Conservation (phyloP, 2,113 vertebrate genomes). For the Dromas ardeola region DNA sequence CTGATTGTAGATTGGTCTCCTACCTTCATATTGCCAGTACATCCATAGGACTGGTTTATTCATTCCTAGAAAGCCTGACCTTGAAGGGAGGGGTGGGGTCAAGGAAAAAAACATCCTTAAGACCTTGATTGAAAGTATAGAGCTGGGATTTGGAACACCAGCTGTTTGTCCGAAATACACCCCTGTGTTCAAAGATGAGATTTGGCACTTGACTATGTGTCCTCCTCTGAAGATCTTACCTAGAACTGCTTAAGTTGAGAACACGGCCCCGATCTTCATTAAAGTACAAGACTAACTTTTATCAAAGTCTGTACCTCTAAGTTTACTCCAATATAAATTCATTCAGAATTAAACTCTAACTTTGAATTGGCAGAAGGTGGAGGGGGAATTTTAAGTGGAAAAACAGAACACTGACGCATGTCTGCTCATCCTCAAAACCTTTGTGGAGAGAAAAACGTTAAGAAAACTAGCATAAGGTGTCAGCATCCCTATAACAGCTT, state of each 20-base stretch:
- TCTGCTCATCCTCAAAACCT: background rate
- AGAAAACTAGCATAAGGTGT: background rate
- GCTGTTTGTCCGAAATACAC: background rate
- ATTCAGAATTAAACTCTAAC: background rate
- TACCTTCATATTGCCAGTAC: background rate
- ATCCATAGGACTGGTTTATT: background rate
- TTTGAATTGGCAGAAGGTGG: background rate
- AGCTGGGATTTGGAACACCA: background rate
- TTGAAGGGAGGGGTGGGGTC: background rate
- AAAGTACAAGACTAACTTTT: background rate
- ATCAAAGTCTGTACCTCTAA: background rate
- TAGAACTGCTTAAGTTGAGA: background rate
- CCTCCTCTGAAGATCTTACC: background rate
- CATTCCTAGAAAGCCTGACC: background rate
- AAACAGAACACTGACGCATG: background rate
- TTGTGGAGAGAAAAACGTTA: background rate
- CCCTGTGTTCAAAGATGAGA: background rate
- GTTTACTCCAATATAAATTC: background rate
- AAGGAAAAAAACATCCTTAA: background rate
- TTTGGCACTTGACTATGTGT: background rate
- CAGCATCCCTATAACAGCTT: background rate
- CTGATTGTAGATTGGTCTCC: background rate
- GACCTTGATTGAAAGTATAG: background rate
- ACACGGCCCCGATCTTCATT: background rate
- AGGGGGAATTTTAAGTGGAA: rapidly evolving